These are phyloP conservation scores for Suillia variegata DNA, from an alignment of 2,888 invertebrate genomes.

Conservation along the genomic window DNA sequence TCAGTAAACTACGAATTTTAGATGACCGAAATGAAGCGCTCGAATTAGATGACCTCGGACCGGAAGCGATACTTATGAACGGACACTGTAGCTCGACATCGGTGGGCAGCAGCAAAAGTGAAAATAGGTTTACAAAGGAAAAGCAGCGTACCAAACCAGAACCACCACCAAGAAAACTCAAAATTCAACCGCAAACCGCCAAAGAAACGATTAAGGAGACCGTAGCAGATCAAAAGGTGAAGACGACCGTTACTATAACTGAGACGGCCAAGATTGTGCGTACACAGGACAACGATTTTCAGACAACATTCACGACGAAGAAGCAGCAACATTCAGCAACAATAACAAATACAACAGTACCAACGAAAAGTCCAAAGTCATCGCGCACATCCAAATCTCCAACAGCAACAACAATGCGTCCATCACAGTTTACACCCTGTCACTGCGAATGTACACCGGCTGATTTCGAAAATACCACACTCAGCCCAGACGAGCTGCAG, in stretches of 20 bases:
- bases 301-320: background rate
- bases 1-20: conserved; percentile 54
- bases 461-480: conserved; percentile 54
- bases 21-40: conserved; percentile 34
- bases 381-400: conserved; percentile 32
- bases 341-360: background rate
- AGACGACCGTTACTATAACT: conserved; percentile 43
- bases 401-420: conserved; percentile 25
- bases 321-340: conserved; percentile 14
- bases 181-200: conserved; percentile 37
- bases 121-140: background rate
- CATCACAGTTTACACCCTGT: conserved; percentile 42
- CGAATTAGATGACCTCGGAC: conserved; percentile 18
- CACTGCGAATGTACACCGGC: conserved; percentile 59
- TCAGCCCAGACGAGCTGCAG: conserved; percentile 57
- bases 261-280: conserved; percentile 46
- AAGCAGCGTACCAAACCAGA: conserved; percentile 32
- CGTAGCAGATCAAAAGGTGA: conserved; percentile 44
- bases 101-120: background rate
- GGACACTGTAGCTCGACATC: conserved; percentile 34
- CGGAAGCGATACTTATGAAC: conserved; percentile 30
- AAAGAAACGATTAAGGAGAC: conserved; percentile 32
- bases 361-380: conserved; percentile 22
- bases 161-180: conserved; percentile 40
- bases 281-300: conserved; percentile 24